A percentile compares a stretch with the other conserved stretches of the same genome.
Evolutionary conservation across 2,797 vertebrate genomes (phyloP).

Genomic region (Neopelma chrysocephalum): DNA sequence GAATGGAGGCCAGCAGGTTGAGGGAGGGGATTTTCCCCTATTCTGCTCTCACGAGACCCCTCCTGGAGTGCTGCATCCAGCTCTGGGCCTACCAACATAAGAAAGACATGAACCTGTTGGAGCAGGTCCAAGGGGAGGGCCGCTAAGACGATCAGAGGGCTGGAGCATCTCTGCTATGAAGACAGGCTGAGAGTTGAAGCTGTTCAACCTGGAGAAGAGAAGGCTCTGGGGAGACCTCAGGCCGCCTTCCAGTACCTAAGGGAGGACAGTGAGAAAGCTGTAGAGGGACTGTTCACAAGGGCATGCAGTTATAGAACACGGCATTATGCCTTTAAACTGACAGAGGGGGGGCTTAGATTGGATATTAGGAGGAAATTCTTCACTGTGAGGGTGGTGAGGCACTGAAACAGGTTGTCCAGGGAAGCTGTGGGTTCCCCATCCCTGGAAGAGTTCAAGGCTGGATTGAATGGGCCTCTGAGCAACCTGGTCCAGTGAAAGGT

Average conservation of each 20-base stretch:
- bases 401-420: not conserved
- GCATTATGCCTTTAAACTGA: not conserved
- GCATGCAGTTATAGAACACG: accelerated
- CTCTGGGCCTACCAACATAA: not conserved
- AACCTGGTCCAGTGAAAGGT: not conserved
- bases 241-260: not conserved
- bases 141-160: accelerated
- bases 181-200: not conserved
- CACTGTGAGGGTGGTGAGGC: not conserved
- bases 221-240: not conserved
- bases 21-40: not conserved
- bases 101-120: not conserved
- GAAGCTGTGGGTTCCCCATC: not conserved
- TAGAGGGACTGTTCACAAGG: not conserved
- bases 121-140: not conserved
- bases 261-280: accelerated
- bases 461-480: not conserved
- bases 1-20: not conserved
- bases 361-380: not conserved
- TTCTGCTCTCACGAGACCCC: not conserved
- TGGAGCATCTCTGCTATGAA: not conserved
- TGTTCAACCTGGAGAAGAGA: not conserved
- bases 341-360: not conserved
- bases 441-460: not conserved
- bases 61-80: not conserved